Evolutionary conservation across 2,797 vertebrate species (phyloP).

Genomic region (Prionace glauca): DNA sequence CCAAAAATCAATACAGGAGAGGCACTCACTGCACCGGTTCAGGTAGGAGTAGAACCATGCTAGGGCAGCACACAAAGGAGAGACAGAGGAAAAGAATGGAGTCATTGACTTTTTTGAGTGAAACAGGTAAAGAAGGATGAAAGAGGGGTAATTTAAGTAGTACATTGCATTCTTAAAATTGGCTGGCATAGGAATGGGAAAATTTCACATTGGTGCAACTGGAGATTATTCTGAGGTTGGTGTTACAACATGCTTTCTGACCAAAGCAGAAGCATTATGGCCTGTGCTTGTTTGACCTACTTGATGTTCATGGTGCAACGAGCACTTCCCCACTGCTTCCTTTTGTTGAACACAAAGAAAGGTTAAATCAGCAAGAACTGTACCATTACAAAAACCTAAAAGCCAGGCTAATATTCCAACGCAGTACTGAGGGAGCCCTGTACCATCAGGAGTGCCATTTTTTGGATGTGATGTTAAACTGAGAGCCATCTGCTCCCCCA

Average conservation of each 20-base stretch:
- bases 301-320: neutral
- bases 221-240: neutral
- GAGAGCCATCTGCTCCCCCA: neutral
- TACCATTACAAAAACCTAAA: neutral
- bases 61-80: neutral
- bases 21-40: neutral
- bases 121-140: neutral
- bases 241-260: neutral
- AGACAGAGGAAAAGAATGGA: neutral
- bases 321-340: too few species aligned
- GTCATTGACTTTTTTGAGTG: neutral
- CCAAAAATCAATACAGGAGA: neutral
- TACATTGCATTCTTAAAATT: neutral
- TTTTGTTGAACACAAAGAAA: neutral
- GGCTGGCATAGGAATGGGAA: neutral
- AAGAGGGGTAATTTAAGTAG: neutral
- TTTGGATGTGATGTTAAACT: neutral
- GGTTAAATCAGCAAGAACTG: neutral
- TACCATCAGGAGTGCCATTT: neutral
- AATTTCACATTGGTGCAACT: neutral
- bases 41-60: neutral
- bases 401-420: neutral
- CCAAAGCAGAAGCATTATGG: neutral
- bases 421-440: neutral
- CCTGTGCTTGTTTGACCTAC: neutral